phyloP scores from a whole-genome alignment of 2,113 vertebrate genomes.

The Ctenodactylus gundi region DNA sequence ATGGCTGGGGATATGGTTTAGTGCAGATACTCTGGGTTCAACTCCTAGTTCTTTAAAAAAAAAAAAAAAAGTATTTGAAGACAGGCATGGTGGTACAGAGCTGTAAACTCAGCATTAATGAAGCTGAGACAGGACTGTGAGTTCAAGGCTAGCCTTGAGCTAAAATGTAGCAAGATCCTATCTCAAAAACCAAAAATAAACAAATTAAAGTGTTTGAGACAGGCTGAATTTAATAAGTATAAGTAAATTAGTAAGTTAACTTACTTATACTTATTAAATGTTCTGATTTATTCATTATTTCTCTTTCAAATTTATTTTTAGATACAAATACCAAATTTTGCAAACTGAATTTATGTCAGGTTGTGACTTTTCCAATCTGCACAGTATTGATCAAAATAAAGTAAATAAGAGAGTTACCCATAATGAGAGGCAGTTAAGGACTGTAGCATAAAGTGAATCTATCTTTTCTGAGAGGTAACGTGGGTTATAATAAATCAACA shows the following conservation, averaged over 20 bases:
- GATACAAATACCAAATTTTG: conserved; percentile 5
- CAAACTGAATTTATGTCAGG: neutral
- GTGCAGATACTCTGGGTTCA: neutral
- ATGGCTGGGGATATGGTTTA: neutral
- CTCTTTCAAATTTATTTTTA: too few relatives aligned
- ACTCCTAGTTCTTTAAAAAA: neutral
- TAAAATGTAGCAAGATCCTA: neutral
- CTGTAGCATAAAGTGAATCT: neutral
- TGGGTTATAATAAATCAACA: neutral
- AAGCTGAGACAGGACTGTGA: neutral
- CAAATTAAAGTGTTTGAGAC: neutral
- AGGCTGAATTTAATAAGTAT: neutral
- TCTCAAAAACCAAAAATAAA: neutral
- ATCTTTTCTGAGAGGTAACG: neutral
- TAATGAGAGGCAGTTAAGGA: neutral
- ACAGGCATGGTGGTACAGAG: neutral
- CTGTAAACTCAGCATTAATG: neutral
- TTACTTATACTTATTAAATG: neutral
- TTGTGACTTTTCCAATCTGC: neutral
- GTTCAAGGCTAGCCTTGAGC: neutral
- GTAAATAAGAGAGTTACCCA: neutral
- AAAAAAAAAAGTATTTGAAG: neutral
- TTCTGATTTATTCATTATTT: neutral
- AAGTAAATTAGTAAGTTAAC: conserved; percentile 27
- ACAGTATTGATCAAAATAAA: conserved; percentile 11